Evolutionary conservation across 2,797 vertebrate species (phyloP).

Genomic region (Emydoidea blandingii): DNA sequence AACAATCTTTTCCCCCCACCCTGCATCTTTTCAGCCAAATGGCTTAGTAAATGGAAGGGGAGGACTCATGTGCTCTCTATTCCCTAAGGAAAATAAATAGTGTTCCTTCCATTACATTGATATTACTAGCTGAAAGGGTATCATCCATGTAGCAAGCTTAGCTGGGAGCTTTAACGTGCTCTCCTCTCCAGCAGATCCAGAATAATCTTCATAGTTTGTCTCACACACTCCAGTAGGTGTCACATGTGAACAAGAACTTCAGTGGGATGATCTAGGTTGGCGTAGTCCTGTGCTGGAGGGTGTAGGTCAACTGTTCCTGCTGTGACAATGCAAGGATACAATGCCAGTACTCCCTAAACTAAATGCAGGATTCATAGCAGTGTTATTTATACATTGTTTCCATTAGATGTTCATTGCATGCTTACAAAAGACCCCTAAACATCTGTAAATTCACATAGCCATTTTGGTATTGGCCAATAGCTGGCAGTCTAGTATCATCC

Average conservation of each 20-base stretch:
- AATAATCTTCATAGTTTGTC: neutral
- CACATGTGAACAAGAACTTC: accelerated
- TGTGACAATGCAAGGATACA: accelerated
- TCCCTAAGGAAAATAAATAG: too few relatives aligned
- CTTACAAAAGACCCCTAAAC: accelerated
- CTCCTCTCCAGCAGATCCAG: neutral
- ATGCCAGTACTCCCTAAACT: accelerated
- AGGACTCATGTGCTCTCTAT: too few relatives aligned
- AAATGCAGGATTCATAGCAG: neutral
- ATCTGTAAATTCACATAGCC: accelerated
- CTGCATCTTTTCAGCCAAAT: neutral
- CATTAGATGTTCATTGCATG: neutral
- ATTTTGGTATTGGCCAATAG: neutral
- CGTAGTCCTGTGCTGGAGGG: too few relatives aligned
- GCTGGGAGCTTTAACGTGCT: neutral
- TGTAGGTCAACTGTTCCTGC: accelerated
- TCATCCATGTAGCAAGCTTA: neutral
- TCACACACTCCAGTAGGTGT: accelerated
- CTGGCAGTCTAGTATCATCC: neutral
- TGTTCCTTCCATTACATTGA: too few relatives aligned
- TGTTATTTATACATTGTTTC: neutral
- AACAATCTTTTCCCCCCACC: too few relatives aligned
- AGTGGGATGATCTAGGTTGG: accelerated
- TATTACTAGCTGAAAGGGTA: neutral
- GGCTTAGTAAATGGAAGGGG: too few relatives aligned